Evolutionary conservation across 2,797 vertebrate species (phyloP).

Genomic region (Adrianichthys oophorus): DNA sequence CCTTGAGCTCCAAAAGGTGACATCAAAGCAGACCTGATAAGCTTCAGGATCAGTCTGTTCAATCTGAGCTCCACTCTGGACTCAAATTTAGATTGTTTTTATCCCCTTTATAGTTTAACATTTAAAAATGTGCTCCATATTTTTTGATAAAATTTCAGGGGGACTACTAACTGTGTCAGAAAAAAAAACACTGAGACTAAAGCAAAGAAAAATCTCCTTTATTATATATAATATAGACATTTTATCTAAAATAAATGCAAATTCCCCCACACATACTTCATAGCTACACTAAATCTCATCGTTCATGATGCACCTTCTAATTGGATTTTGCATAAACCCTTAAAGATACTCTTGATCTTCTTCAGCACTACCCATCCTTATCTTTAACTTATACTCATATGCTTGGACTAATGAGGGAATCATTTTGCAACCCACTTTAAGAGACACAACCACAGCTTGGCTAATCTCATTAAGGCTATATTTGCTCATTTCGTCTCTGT

Average conservation of each 20-base stretch:
- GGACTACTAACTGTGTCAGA: neutral
- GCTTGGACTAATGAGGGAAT: constrained; percentile 57
- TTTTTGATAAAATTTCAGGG: neutral
- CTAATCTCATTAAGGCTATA: constrained; percentile 69
- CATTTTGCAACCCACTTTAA: constrained; percentile 58
- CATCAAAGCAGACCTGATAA: constrained; percentile 37
- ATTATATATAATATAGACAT: neutral
- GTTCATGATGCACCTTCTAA: neutral
- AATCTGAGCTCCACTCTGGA: constrained; percentile 11
- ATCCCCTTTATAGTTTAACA: constrained; percentile 4
- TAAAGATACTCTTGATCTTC: constrained; percentile 17
- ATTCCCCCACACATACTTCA: neutral
- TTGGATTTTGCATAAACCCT: neutral
- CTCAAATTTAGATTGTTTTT: neutral
- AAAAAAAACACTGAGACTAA: neutral
- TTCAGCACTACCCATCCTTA: constrained; percentile 5
- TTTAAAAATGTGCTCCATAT: neutral
- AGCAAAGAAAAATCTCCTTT: neutral
- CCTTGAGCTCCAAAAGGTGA: constrained; percentile 29
- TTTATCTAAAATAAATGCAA: neutral
- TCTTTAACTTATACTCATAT: constrained; percentile 44
- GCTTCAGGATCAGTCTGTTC: constrained; percentile 19
- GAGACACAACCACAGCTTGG: constrained; percentile 33
- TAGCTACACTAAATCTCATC: neutral
- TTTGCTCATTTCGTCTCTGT: constrained; percentile 66